A percentile compares a stretch with the other conserved stretches of the same genome.
phyloP scores from a whole-genome alignment of 2,113 vertebrate species.

The Tympanuchus pallidicinctus region DNA sequence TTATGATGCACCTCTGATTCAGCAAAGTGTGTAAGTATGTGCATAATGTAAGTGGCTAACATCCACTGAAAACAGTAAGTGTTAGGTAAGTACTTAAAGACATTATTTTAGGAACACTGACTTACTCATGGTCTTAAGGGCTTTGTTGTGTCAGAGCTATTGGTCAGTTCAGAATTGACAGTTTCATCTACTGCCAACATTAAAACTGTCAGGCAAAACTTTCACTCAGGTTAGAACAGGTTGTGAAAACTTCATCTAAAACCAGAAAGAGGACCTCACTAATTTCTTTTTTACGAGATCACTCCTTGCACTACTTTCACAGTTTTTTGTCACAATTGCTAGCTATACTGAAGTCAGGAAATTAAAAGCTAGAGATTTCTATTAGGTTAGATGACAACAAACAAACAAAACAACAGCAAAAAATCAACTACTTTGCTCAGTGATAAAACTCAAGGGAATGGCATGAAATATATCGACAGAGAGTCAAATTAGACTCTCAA shows the following conservation, averaged over 20 bases:
- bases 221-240: background rate
- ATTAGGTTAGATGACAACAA: background rate
- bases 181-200: background rate
- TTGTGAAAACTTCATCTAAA: background rate
- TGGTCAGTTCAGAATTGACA: background rate
- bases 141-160: background rate
- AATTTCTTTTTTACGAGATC: background rate
- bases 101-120: background rate
- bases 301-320: background rate
- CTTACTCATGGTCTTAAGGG: background rate
- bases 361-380: slow-evolving; percentile 32
- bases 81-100: background rate
- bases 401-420: background rate
- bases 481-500: background rate
- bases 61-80: background rate
- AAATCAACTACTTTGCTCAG: background rate
- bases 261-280: background rate
- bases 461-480: background rate
- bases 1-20: background rate
- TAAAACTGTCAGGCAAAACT: background rate
- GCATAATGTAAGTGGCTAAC: background rate
- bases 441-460: background rate
- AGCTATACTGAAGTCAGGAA: slow-evolving; percentile 17
- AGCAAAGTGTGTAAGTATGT: too few relatives aligned
- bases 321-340: background rate